These are phyloP conservation scores for Pelecanus crispus DNA, from an alignment of 2,113 vertebrate species.

Conservation along the genomic window DNA sequence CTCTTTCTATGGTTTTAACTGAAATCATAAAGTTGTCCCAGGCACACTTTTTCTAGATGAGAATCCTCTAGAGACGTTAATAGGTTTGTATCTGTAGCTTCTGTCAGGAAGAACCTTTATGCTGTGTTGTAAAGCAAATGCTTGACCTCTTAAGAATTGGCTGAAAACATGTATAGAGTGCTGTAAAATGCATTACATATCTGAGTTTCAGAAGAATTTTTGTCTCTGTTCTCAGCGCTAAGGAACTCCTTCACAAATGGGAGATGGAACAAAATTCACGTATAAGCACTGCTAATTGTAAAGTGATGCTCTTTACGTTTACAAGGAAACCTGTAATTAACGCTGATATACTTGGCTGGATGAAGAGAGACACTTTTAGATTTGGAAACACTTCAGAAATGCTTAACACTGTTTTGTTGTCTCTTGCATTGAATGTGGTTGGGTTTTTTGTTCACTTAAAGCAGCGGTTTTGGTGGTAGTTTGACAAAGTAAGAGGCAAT, in stretches of 20 bases:
- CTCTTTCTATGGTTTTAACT: background rate
- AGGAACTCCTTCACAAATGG: background rate
- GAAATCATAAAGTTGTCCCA: background rate
- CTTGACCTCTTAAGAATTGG: background rate
- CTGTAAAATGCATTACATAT: background rate
- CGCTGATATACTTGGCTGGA: background rate
- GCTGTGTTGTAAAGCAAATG: background rate
- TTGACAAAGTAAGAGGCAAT: background rate
- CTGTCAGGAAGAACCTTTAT: background rate
- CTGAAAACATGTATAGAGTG: accelerated
- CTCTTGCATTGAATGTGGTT: background rate
- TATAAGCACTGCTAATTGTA: background rate
- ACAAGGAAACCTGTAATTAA: background rate
- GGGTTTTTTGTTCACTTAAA: background rate
- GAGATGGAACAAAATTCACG: background rate
- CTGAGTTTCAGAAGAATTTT: background rate
- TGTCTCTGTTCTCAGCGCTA: background rate
- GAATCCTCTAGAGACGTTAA: background rate
- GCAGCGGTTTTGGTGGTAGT: background rate
- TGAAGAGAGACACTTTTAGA: background rate
- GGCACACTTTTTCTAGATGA: background rate
- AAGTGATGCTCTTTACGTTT: background rate
- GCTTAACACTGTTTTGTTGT: background rate
- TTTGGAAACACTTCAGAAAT: background rate
- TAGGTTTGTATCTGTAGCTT: background rate